Evolutionary conservation across 2,113 vertebrate species (phyloP).

Genomic region (Microcebus murinus): DNA sequence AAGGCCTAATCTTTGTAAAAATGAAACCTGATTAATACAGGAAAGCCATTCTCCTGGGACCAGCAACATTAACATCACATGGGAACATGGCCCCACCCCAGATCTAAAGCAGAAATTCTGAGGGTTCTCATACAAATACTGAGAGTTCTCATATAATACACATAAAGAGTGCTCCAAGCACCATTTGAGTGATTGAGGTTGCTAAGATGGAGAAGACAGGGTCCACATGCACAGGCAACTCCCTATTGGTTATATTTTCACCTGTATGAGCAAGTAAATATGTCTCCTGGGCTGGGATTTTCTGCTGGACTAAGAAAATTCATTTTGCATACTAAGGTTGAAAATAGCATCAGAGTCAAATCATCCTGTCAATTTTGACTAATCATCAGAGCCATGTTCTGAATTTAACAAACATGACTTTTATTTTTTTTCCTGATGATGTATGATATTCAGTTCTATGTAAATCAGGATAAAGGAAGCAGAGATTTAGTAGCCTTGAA

Average conservation of each 20-base stretch:
- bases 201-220: background rate
- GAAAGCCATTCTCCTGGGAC: background rate
- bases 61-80: background rate
- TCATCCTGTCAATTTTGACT: slow-evolving; percentile 15
- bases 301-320: slow-evolving; percentile 4
- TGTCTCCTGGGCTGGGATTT: background rate
- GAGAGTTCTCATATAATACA: background rate
- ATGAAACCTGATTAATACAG: background rate
- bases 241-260: background rate
- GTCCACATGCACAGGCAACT: background rate
- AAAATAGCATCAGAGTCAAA: background rate
- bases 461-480: background rate
- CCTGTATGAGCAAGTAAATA: background rate
- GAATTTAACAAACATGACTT: slow-evolving; percentile 8
- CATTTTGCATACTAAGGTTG: background rate
- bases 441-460: background rate
- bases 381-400: background rate
- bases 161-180: background rate
- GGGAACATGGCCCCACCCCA: background rate
- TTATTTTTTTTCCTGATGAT: background rate
- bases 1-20: background rate
- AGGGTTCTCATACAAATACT: background rate
- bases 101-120: background rate
- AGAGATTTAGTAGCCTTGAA: background rate
- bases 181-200: background rate